Percentiles rank a stretch among this genome's conserved stretches.
phyloP scores from a whole-genome alignment of 2,888 invertebrate genomes.

The Campopleginae sp. region DNA sequence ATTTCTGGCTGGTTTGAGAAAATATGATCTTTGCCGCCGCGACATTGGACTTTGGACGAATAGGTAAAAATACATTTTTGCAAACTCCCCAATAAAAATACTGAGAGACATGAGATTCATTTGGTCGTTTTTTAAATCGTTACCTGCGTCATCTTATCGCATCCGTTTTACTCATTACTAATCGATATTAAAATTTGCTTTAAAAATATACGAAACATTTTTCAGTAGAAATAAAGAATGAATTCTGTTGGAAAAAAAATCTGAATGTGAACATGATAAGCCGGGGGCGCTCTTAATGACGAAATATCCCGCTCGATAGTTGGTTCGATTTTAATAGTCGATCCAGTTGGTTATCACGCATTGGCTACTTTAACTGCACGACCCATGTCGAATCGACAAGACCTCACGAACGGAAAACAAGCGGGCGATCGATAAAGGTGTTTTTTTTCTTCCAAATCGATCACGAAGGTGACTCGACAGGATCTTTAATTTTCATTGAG shows the following conservation, averaged over 20 bases:
- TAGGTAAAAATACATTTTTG: constrained; percentile 1
- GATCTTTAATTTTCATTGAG: not conserved
- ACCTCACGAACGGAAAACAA: constrained; percentile 40
- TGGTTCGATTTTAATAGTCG: constrained; percentile 32
- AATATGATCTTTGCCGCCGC: not conserved
- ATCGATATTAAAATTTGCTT: no score
- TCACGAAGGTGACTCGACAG: constrained; percentile 29
- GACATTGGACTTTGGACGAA: constrained; percentile 25
- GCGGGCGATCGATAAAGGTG: constrained; percentile 47
- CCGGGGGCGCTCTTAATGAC: constrained; percentile 6
- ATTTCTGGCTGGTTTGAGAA: not conserved
- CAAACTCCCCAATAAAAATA: constrained; percentile 23
- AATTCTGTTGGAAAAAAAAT: not conserved
- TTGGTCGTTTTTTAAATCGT: not conserved
- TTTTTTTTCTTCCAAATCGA: constrained; percentile 9
- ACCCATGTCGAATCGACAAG: constrained; percentile 49
- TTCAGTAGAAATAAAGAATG: not conserved
- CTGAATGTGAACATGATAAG: not conserved
- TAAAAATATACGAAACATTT: not conserved
- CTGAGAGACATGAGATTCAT: no score
- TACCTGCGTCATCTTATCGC: not conserved
- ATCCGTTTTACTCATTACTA: no score
- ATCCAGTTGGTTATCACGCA: constrained; percentile 39
- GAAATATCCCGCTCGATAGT: not conserved
- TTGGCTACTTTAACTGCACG: constrained; percentile 16